Conservation (phyloP, 2,888 invertebrate genomes). For the Aporophyla nigra region DNA sequence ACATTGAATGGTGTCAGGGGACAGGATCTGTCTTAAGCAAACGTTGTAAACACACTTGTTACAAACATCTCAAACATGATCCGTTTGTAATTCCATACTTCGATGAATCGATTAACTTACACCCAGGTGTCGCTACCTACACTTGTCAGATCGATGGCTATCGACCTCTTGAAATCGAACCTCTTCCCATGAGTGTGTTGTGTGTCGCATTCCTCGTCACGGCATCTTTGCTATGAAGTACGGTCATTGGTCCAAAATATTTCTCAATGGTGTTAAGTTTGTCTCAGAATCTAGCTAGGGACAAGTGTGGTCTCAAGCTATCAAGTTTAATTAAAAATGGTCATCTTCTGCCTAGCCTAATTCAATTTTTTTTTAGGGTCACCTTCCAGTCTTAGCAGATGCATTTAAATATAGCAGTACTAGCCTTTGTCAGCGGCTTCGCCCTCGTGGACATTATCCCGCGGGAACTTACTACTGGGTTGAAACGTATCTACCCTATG, state of each 20-base stretch:
- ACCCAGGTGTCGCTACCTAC: conserved; percentile 38
- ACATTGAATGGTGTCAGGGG: too few relatives aligned
- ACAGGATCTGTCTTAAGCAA: background rate
- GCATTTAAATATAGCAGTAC: background rate
- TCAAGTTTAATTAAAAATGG: background rate
- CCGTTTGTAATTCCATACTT: conserved; percentile 27
- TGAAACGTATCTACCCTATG: too few relatives aligned
- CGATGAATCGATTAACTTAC: conserved; percentile 40
- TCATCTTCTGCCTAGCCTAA: background rate
- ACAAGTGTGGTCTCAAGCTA: background rate
- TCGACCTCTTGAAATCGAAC: conserved; percentile 46
- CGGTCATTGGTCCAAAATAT: background rate
- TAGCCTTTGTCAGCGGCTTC: too few relatives aligned
- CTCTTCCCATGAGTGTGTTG: conserved; percentile 41
- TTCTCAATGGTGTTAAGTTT: background rate
- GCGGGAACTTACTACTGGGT: too few relatives aligned
- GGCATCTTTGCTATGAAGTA: conserved; percentile 36
- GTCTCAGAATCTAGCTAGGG: background rate
- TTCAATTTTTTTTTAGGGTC: background rate
- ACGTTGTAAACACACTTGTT: background rate
- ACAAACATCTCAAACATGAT: conserved; percentile 13
- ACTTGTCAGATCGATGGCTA: conserved; percentile 42
- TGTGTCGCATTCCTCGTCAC: conserved; percentile 62
- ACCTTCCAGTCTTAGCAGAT: background rate
- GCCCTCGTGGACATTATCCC: too few relatives aligned